phyloP scores from a whole-genome alignment of 2,113 vertebrate species.

The Oenanthe melanoleuca region DNA sequence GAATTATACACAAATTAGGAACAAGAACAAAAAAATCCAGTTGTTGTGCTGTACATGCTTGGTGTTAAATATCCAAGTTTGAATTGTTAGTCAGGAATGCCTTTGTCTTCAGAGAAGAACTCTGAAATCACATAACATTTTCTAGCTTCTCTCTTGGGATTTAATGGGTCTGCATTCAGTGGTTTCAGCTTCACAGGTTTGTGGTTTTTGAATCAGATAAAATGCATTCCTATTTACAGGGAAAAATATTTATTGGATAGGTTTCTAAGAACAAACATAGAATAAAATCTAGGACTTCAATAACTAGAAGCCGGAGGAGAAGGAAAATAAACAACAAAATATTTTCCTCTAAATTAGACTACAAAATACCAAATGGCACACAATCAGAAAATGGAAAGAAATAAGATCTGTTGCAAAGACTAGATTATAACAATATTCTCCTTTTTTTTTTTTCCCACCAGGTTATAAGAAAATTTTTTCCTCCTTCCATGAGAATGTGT shows the following conservation, averaged over 20 bases:
- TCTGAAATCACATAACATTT: neutral
- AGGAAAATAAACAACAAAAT: neutral
- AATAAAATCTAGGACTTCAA: neutral
- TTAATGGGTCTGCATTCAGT: neutral
- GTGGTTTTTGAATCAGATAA: slow-evolving; percentile 22
- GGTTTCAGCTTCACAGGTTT: neutral
- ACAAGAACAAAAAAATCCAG: slow-evolving; percentile 48
- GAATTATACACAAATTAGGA: slow-evolving; percentile 62
- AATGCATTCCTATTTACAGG: neutral
- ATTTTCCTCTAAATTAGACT: neutral
- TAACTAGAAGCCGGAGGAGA: neutral
- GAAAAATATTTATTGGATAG: slow-evolving; percentile 22
- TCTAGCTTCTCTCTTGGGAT: neutral
- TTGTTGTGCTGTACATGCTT: neutral
- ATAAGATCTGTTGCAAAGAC: neutral
- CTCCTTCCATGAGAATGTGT: neutral
- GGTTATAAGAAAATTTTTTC: neutral
- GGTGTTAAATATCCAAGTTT: neutral
- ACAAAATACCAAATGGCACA: neutral
- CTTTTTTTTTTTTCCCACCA: neutral
- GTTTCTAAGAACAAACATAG: slow-evolving; percentile 27
- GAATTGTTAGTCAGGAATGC: neutral
- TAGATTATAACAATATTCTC: neutral
- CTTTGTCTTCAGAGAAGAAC: slow-evolving; percentile 4
- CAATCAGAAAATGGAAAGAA: neutral